Conservation (phyloP, 2,113 vertebrate genomes). For the Lepus timidus region DNA sequence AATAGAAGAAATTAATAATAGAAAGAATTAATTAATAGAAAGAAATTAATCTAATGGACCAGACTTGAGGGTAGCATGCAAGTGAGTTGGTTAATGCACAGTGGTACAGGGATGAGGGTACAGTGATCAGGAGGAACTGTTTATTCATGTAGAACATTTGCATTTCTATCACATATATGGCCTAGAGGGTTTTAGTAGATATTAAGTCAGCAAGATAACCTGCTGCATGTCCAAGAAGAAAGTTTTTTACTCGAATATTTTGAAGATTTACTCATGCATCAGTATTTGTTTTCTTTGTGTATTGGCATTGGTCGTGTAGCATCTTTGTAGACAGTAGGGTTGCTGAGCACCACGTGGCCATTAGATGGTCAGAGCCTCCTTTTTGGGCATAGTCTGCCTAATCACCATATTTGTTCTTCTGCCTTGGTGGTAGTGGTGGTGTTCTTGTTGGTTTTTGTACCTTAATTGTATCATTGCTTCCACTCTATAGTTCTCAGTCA, state of each 20-base stretch:
- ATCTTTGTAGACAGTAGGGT: not conserved
- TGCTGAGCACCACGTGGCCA: not conserved
- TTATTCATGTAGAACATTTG: not conserved
- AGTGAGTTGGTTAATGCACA: not conserved
- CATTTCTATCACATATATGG: not conserved
- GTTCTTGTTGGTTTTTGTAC: not conserved
- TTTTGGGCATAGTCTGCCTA: not conserved
- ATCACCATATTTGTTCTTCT: not conserved
- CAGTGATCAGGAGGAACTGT: not conserved
- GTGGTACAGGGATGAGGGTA: not conserved
- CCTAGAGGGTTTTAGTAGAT: not conserved
- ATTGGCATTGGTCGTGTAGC: not conserved
- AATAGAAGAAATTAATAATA: not conserved
- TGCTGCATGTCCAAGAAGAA: not conserved
- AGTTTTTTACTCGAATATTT: conserved; percentile 20
- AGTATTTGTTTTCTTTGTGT: not conserved
- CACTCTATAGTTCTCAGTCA: not conserved
- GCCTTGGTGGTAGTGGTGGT: not conserved
- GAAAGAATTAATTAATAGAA: not conserved
- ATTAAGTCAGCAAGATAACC: conserved; percentile 42
- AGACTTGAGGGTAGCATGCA: not conserved
- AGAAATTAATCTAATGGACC: not conserved
- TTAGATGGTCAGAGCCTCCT: not conserved
- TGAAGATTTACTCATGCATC: not conserved
- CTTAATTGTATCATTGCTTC: conserved; percentile 24